These are phyloP conservation scores for Archivesica marissinica DNA, from an alignment of 1,140 invertebrate species.

Conservation along the genomic window DNA sequence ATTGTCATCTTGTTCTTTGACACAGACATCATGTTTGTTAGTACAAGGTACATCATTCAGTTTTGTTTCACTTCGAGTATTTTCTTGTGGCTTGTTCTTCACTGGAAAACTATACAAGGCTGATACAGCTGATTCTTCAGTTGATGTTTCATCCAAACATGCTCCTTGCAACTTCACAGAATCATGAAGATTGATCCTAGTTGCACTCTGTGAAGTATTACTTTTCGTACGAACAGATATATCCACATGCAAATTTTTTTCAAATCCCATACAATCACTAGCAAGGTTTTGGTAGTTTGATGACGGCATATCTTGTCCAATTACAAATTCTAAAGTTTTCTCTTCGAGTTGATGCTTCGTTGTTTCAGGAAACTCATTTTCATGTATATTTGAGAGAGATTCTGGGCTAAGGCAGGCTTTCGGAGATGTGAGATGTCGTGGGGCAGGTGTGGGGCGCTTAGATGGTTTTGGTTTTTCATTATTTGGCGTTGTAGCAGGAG, in stretches of 20 bases:
- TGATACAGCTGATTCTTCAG: neutral
- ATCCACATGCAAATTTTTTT: neutral
- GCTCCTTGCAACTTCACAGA: constrained; percentile 27
- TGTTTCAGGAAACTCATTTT: neutral
- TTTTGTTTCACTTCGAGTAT: neutral
- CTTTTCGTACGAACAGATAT: neutral
- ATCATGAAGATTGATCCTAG: neutral
- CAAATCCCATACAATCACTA: neutral
- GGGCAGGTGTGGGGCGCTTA: neutral
- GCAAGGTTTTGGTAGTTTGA: neutral
- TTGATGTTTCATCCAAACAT: constrained; percentile 23
- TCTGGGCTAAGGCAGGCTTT: neutral
- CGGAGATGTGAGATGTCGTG: neutral
- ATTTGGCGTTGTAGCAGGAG: neutral
- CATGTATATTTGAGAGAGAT: neutral
- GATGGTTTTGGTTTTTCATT: constrained; percentile 21
- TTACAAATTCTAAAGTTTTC: neutral
- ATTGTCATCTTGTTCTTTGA: neutral
- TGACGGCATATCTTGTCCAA: neutral
- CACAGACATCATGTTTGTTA: neutral
- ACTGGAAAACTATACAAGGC: constrained; percentile 21
- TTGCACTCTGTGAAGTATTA: neutral
- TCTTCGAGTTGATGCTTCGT: neutral
- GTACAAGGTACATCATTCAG: neutral
- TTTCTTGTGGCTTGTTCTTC: constrained; percentile 3